Base-by-base conservation (phyloP, 1,140 invertebrate genomes). In the Bacillus rossius region DNA sequence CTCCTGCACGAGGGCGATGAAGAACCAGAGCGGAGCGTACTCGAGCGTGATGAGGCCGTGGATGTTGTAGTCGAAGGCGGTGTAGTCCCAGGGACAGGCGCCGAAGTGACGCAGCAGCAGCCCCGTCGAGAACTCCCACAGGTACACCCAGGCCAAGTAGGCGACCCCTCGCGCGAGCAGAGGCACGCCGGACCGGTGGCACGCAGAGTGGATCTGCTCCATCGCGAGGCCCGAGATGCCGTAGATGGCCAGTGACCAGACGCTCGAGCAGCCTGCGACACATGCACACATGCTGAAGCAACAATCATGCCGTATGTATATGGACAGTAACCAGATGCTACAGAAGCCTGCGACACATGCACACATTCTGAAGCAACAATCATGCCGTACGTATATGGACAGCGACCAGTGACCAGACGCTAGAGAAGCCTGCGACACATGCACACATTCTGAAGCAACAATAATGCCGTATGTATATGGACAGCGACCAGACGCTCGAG, bases 51-150 rank as follows among this genome's bases (percentile, higher is more conserved):
- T 71, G 19, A 81, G 65, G 0, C 79, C 79, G 67, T 73, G 73
- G 47, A 80, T 70, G 62, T 80, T 75, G 59, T 73, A 76, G 53
- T 69, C 62, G 64, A 78, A 76, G 17, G 70, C 72, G 8, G 73
- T 73, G 63, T 81, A 81, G 60, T 81, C 76, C 79, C 79, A 80
- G 1, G 79, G 79, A 65, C 79, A 80, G 1, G 77, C 77, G 59
- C 73, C 69, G 59, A 79, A 77, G 47, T 73, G 66, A 37, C 71
- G 68, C 8, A 81, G 64, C n/a, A 79, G 43, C 55, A 65, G 71
- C 10, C 79, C 79, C 42, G 75, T 74, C 38, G 68, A 70, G 62
- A 79, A 80, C 61, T 81, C 79, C 77, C 77, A 80, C 8, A 68
- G 50, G 63, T 79, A 80, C 37, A 76, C 74, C 72, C 76, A 77